Base-by-base conservation (phyloP, 2,888 invertebrate genomes). In the Marasmarcha lunaedactyla region DNA sequence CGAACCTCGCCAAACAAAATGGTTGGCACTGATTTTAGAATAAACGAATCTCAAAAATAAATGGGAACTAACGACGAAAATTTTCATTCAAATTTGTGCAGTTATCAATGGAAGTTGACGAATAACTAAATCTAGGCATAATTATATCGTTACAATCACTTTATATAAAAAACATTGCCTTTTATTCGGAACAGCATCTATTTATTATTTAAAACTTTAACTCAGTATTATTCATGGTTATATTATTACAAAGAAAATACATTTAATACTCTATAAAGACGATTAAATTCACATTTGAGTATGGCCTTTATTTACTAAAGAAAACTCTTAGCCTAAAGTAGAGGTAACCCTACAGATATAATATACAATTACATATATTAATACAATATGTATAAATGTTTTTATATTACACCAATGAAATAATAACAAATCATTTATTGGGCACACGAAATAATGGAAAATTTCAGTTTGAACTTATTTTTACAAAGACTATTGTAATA, bases 271-370 rank as follows among this genome's bases (percentile, higher is more conserved):
- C 65, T 70, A 68, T 59, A 52, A 20, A 62, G 61, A 71, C 62
- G 62, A 64, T 59, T 71, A 73, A 76, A 72, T 72, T 73, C 76
- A 72, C 64, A 57, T 62, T 61, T 71, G 73, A 78, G 76, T 78
- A 76, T 78, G 77, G 70, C 73, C 54, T 59, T 58, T 67, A 65
- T 57, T 63, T 56, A 66, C 73, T 73, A 74, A 70, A 54, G 57
- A 68, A 72, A 77, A 76, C 71, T 60, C 73, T 77, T 76, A 78
- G 38, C 39, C 59, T 63, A 63, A 50, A 49, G 50, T 52, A 50
- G 58, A 71, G 55, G 54, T 71, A 65, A 60, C 63, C n/a, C 65
- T 72, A 74, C 49, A 42, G 53, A 63, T 70, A 71, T 54, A 60
- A 45, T 63, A 65, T 71, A 78, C 70, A 71, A 48, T 63, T 55